phyloP scores from a whole-genome alignment of 2,888 invertebrate species.

The Melanostoma scalare region DNA sequence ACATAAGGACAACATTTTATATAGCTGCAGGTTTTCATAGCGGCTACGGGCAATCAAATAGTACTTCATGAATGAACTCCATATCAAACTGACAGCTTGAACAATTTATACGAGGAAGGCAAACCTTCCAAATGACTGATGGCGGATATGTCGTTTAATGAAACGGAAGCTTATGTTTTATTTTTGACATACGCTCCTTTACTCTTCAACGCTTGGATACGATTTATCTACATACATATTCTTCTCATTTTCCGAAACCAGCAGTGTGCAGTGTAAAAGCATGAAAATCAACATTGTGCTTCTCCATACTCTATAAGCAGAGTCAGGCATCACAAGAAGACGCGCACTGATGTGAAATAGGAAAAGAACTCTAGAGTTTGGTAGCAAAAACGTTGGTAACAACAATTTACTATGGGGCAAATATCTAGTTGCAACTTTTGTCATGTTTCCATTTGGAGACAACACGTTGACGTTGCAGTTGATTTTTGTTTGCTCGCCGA shows the following conservation, averaged over 20 bases:
- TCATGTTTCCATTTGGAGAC: conserved; percentile 44
- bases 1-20: too few species aligned
- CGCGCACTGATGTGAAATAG: background rate
- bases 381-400: conserved; percentile 22
- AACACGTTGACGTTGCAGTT: conserved; percentile 49
- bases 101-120: background rate
- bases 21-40: conserved; percentile 1
- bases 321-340: background rate
- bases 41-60: conserved; percentile 35
- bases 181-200: conserved; percentile 21
- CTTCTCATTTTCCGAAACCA: background rate
- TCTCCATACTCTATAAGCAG: too few species aligned
- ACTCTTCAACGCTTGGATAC: conserved; percentile 1
- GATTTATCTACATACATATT: conserved; percentile 13
- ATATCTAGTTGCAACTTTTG: conserved; percentile 68
- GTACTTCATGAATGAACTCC: conserved; percentile 21
- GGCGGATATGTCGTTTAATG: conserved; percentile 50
- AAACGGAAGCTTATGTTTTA: conserved; percentile 49
- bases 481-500: conserved; percentile 61
- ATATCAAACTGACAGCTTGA: conserved; percentile 10
- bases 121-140: conserved; percentile 42
- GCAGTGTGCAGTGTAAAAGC: conserved; percentile 1
- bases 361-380: conserved; percentile 4
- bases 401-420: conserved; percentile 51
- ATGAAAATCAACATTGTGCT: conserved; percentile 19